Evolutionary conservation across 1,140 invertebrate genomes (phyloP), one percentile per base, ranked within the genome.

Genomic region (Papilio polyxenes): DNA sequence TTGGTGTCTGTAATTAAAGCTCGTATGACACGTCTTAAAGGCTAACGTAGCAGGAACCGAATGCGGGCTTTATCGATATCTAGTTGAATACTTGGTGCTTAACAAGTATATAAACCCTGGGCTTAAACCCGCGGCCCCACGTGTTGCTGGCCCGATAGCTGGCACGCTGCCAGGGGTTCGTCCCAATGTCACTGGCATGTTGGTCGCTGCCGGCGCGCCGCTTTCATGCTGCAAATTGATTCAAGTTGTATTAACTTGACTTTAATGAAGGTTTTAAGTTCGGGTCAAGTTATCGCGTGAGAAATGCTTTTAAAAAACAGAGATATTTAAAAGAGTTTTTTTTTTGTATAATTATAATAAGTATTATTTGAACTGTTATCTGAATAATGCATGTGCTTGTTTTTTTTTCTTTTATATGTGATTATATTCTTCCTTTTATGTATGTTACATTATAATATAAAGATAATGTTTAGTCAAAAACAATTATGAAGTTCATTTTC

Each of bases 201-300:
- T 59, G 51, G 51, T 53, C 51, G 56, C 56, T 59, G 56, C n/a
- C 56, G 56, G 51, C 51, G 51, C 15, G 6, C 17, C n/a, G 56
- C 56, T 59, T 65, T 65, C 23, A 11, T 11, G 2, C 62, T 65
- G 9, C 13, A 31, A 23, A 65, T 8, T 72, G 65, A 72, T 72
- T 72, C 65, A 72, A 72, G 65, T 15, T 40, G 65, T 15, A 72
- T 72, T 72, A 72, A 72, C 31, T 72, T 72, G 65, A 72, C 65
- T 72, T 72, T 72, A 72, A 65, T 31, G 20, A 72, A 72, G 65
- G 31, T 72, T 72, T 72, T 37, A 72, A 37, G 65, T 40, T 72
- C 65, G 15, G 65, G 65, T 72, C 65, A 72, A 72, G 65, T 72
- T 72, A 37, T 40, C 23, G 23, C 3, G 23, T 72, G 23, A 7